Evolutionary conservation across 2,888 invertebrate species (phyloP), one percentile per base, ranked within the genome.

Genomic region (Drosophila vallismaia): DNA sequence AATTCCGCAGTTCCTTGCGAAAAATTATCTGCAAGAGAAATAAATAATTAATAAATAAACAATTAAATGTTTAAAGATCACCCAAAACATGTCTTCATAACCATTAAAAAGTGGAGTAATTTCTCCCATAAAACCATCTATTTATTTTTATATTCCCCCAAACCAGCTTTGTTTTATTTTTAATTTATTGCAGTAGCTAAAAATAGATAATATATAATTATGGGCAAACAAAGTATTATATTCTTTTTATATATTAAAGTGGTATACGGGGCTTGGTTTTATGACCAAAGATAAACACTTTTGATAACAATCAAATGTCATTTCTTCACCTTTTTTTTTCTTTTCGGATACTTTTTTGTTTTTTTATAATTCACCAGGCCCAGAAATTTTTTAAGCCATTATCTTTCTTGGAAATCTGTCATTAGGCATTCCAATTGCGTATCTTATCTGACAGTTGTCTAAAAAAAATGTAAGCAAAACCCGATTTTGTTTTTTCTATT

Each of bases 141-240:
- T 36, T 4, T 36, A 5, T 33, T 10, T 33, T 9, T 33, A 4
- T 33, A 10, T 9, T 33, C 19, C 19, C 19, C 19, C 19, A 19
- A 33, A 10, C 10, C 9, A n/a, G 36, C 5, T 28, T 28, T 36
- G 36, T 36, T n/a, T 12, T 36, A 12, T 12, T 36, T n/a, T 36
- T 12, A 36, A 36, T 36, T 6, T 36, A 36, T n/a, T 36, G 36
- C 12, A 19, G 40, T 19, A 52, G 68, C 71, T 71, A 68, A 68
- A 68, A 71, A 71, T 68, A 68, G 68, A 70, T 68, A 70, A 68
- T 60, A 26, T 26, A 70, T 60, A n/a, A n/a, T 68, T 60, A 68
- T 52, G 48, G 38, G 33, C 48, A 54, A 42, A 54, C 14, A 14
- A 67, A 54, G 46, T 44, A 49, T 60, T 40, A 67, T 64, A 66